phyloP scores from a whole-genome alignment of 1,140 invertebrate genomes.

The Thaumetopoea pityocampa region DNA sequence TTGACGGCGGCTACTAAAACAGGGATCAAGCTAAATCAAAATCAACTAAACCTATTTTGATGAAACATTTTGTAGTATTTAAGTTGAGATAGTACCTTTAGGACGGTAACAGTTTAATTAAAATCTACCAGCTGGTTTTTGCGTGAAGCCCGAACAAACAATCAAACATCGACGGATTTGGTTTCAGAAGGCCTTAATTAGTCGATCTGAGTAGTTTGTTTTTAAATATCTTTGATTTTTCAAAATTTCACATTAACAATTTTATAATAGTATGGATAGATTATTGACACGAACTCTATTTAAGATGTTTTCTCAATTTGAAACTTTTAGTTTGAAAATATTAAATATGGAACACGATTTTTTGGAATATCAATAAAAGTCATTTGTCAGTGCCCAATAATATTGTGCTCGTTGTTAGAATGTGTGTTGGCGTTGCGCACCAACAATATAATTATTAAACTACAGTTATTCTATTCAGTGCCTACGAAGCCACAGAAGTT shows the following conservation, averaged over 20 bases:
- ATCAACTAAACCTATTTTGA: too few species aligned
- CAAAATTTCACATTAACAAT: constrained; percentile 27
- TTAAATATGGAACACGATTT: constrained; percentile 23
- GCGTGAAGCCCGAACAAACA: too few species aligned
- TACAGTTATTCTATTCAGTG: constrained; percentile 31
- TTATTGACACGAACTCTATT: constrained; percentile 22
- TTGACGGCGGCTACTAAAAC: too few species aligned
- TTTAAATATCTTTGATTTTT: constrained; percentile 19
- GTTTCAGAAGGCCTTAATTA: too few species aligned
- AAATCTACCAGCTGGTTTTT: too few species aligned
- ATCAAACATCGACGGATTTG: too few species aligned
- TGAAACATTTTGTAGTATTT: too few species aligned
- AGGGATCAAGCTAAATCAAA: too few species aligned
- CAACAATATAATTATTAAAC: constrained; percentile 11
- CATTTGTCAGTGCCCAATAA: constrained; percentile 9
- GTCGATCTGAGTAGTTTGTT: too few species aligned
- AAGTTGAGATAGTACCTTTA: too few species aligned
- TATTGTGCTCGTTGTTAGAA: background rate
- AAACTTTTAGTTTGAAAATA: constrained; percentile 31
- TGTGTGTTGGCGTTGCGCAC: background rate
- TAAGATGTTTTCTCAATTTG: constrained; percentile 37
- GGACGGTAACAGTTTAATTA: too few species aligned
- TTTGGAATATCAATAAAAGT: constrained; percentile 16
- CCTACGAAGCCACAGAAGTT: constrained; percentile 46
- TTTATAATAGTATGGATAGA: too few species aligned